Evolutionary conservation across 2,797 vertebrate species (phyloP), one percentile per base, ranked within the genome.

Genomic region (Protosalanx chinensis): DNA sequence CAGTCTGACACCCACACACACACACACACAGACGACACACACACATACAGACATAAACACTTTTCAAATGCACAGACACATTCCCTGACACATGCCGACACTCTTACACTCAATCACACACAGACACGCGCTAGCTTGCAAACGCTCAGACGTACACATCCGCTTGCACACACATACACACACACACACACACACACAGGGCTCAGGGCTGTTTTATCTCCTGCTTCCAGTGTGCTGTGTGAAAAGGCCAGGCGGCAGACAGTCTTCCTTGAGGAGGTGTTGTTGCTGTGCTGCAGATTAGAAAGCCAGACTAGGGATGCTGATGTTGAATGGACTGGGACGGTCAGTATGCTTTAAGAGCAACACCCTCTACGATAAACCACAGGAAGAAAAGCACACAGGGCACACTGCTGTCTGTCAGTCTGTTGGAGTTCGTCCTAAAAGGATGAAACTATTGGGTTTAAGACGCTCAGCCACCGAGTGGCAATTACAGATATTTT

Each of bases 181-280:
- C 60, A 62, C 27, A 5, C 29, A 18, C 60, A 35, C 23, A n/a
- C 33, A 72, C 76, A 79, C 75, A 83, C 68, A 71, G 15, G 69
- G 76, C 78, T 80, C 80, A 76, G 81, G 66, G 68, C 71, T 74
- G 74, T 77, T 89, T 90, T 90, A 88, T 88, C 86, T 89, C 64
- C 84, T 74, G 75, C 78, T 85, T 83, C 79, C 85, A 86, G 85
- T 79, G 81, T 82, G 71, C 79, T 84, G 82, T 73, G 77, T 72
- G 81, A 82, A 80, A 88, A 71, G 70, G 68, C 77, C 77, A 75
- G 71, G 70, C 81, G 71, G 70, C 80, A 80, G 72, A 78, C 75
- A 71, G 73, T 82, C 80, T 78, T 77, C 79, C 76, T 62, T 66
- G 56, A 29, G 49, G 56, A 81, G 33, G 70, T 82, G 73, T 77